Percentiles rank a stretch among this genome's conserved stretches.
phyloP scores from a whole-genome alignment of 2,888 invertebrate species.

The Muscina levida region DNA sequence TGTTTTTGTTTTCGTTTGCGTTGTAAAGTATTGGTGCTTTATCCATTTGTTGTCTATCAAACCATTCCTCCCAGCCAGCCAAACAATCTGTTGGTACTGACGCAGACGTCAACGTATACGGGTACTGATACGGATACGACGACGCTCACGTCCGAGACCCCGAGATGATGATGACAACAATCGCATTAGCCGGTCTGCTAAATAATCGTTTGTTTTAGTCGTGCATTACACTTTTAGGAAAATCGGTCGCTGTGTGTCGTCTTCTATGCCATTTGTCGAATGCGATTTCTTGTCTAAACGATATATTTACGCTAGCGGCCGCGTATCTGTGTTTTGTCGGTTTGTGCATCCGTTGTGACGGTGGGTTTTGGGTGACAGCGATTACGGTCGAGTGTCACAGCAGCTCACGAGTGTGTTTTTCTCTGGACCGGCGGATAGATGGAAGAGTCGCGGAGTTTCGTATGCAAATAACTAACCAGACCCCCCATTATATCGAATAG shows the following conservation, averaged over 20 bases:
- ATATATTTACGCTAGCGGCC: not conserved
- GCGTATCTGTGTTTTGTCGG: constrained; percentile 8
- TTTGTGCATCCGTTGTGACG: constrained; percentile 5
- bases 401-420: not conserved
- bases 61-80: constrained; percentile 31
- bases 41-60: constrained; percentile 19
- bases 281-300: constrained; percentile 24
- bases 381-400: not conserved
- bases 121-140: constrained; percentile 10
- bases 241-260: constrained; percentile 49
- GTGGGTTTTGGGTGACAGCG: constrained; percentile 48
- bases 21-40: constrained; percentile 20
- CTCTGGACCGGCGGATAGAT: not conserved
- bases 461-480: constrained; percentile 6
- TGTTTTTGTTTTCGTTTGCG: constrained; percentile 20
- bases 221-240: constrained; percentile 58
- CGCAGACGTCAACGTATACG: constrained; percentile 22
- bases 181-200: constrained; percentile 59
- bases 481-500: not conserved
- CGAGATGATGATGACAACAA: constrained; percentile 45
- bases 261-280: constrained; percentile 1
- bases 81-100: constrained; percentile 13
- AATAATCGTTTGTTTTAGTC: constrained; percentile 61
- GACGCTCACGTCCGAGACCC: constrained; percentile 18
- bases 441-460: not conserved